Evolutionary conservation across 2,797 vertebrate species (phyloP).

Genomic region (Urocyon cinereoargenteus): DNA sequence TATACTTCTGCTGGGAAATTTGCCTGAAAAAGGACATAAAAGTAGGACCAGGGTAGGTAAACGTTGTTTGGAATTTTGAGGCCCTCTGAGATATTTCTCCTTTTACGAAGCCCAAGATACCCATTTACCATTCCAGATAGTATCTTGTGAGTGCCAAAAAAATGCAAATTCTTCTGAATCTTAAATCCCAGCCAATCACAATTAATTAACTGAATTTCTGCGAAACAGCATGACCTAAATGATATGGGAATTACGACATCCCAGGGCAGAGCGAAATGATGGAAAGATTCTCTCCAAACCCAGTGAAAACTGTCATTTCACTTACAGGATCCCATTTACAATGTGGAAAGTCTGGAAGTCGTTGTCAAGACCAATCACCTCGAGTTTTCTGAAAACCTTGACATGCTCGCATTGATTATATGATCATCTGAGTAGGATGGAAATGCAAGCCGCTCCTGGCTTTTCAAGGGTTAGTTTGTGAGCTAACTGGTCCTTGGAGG

Average conservation of each 20-base stretch:
- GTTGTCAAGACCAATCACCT: constrained; percentile 76
- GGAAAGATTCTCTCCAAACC: constrained; percentile 51
- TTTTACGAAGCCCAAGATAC: background rate
- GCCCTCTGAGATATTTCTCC: background rate
- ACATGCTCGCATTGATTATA: constrained; percentile 44
- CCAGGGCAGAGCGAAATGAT: constrained; percentile 66
- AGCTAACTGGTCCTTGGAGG: background rate
- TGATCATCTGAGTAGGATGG: background rate
- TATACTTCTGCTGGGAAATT: background rate
- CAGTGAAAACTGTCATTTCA: constrained; percentile 73
- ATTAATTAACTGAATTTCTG: constrained; percentile 74
- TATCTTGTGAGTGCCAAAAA: constrained; percentile 23
- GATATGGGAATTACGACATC: constrained; percentile 48
- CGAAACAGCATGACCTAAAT: constrained; percentile 67
- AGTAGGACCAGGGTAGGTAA: background rate
- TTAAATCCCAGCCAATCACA: constrained; percentile 72
- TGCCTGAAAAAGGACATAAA: constrained; percentile 34
- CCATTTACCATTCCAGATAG: background rate
- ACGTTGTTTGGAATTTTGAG: background rate
- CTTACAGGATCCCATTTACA: constrained; percentile 72
- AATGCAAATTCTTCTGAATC: constrained; percentile 65
- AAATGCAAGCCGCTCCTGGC: background rate
- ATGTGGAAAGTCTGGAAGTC: constrained; percentile 58
- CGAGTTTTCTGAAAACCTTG: constrained; percentile 62
- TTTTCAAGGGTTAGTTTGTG: constrained; percentile 15